Percentiles rank a stretch among this genome's conserved stretches.
Evolutionary conservation across 2,888 invertebrate genomes (phyloP).

Genomic region (Nemotelus nigrinus): DNA sequence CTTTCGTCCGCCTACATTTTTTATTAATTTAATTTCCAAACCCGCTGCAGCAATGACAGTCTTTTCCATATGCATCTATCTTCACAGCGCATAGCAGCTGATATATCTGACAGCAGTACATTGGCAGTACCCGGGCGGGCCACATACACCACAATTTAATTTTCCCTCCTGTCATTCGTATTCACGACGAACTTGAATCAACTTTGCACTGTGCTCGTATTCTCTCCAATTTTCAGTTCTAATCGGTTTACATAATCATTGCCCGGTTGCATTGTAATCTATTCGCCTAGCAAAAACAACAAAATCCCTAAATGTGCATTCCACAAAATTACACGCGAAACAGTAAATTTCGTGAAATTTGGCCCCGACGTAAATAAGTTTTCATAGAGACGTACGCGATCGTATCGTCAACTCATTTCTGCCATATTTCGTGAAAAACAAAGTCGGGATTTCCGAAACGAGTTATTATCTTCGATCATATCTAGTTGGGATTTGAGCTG

Average conservation of each 20-base stretch:
- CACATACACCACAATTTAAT: too few species aligned
- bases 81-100: too few species aligned
- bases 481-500: too few species aligned
- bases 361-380: conserved; percentile 39
- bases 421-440: background rate
- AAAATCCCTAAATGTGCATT: conserved; percentile 45
- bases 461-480: too few species aligned
- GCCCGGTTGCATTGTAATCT: background rate
- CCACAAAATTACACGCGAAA: conserved; percentile 42
- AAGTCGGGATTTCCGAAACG: background rate
- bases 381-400: background rate
- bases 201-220: background rate
- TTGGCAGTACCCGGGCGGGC: too few species aligned
- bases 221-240: background rate
- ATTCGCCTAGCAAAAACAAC: background rate
- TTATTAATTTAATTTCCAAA: too few species aligned
- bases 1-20: too few species aligned
- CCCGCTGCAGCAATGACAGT: too few species aligned
- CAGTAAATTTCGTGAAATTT: conserved; percentile 39
- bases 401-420: background rate
- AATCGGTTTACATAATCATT: conserved; percentile 25
- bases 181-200: background rate
- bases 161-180: conserved; percentile 3
- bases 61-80: too few species aligned
- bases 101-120: too few species aligned